Evolutionary conservation across 2,113 vertebrate species (phyloP).

Genomic region (Dicerorhinus sumatrensis): DNA sequence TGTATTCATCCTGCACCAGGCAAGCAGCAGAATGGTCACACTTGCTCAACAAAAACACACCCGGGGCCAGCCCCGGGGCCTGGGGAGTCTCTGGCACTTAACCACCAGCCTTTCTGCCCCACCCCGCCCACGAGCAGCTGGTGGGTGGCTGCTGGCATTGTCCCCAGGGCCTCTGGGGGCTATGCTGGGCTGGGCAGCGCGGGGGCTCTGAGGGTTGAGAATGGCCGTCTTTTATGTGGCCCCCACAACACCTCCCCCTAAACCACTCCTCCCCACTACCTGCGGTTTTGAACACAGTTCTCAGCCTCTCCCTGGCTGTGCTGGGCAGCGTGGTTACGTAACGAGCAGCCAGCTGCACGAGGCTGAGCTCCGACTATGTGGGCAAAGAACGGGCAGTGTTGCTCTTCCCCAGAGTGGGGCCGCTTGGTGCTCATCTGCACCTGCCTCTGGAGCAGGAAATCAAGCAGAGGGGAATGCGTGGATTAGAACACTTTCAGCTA

Average conservation of each 20-base stretch:
- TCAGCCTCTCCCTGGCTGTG: background rate
- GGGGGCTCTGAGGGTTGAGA: background rate
- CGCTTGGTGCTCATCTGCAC: background rate
- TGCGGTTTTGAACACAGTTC: background rate
- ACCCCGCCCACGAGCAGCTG: fast-evolving
- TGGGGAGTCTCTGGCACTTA: background rate
- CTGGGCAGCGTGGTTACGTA: background rate
- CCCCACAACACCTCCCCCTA: background rate
- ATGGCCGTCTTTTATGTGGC: background rate
- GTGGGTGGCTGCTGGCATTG: background rate
- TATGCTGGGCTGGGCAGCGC: background rate
- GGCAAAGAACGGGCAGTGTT: background rate
- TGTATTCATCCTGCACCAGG: background rate
- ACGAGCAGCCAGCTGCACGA: background rate
- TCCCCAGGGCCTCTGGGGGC: background rate
- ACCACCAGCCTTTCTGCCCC: background rate
- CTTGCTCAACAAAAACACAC: background rate
- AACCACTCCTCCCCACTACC: background rate
- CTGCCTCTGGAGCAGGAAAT: background rate
- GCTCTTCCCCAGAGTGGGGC: background rate
- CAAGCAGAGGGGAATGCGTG: background rate
- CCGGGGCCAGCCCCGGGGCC: conserved; percentile 24
- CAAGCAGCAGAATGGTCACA: background rate
- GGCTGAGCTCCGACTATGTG: background rate
- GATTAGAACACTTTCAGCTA: conserved; percentile 5